Conservation (phyloP, 2,888 invertebrate genomes). For the Xylota sylvarum region DNA sequence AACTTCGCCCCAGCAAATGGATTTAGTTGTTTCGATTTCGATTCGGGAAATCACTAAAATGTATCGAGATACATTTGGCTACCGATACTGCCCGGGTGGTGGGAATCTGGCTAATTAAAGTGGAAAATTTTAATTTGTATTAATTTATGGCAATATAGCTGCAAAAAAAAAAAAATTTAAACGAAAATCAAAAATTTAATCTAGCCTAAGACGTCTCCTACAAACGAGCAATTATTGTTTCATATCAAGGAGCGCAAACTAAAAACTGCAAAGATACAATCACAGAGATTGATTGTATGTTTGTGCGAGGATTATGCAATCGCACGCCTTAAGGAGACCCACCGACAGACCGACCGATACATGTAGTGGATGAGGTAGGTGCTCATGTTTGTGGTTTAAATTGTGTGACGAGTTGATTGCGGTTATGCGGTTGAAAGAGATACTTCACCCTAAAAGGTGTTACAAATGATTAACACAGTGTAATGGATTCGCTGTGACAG, state of each 20-base stretch:
- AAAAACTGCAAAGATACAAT: conserved; percentile 3
- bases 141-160: conserved; percentile 69
- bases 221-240: conserved; percentile 53
- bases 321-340: conserved; percentile 45
- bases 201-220: conserved; percentile 41
- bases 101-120: conserved; percentile 75
- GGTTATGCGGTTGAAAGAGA: conserved; percentile 68
- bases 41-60: conserved; percentile 44
- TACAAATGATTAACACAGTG: conserved; percentile 74
- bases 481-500: conserved; percentile 72
- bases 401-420: conserved; percentile 71
- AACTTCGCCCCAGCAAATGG: conserved; percentile 12
- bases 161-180: conserved; percentile 27
- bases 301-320: conserved; percentile 51
- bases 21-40: conserved; percentile 17
- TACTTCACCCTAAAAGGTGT: conserved; percentile 77
- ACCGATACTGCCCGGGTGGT: conserved; percentile 54
- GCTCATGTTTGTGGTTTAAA: conserved; percentile 65
- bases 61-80: conserved; percentile 13
- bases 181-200: conserved; percentile 48
- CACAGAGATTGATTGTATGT: conserved; percentile 21
- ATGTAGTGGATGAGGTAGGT: conserved; percentile 1
- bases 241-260: neutral
- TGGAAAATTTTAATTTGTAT: conserved; percentile 74
- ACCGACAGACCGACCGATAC: neutral